These are phyloP conservation scores for Venusia cambrica DNA, from an alignment of 2,888 invertebrate species.

Conservation along the genomic window DNA sequence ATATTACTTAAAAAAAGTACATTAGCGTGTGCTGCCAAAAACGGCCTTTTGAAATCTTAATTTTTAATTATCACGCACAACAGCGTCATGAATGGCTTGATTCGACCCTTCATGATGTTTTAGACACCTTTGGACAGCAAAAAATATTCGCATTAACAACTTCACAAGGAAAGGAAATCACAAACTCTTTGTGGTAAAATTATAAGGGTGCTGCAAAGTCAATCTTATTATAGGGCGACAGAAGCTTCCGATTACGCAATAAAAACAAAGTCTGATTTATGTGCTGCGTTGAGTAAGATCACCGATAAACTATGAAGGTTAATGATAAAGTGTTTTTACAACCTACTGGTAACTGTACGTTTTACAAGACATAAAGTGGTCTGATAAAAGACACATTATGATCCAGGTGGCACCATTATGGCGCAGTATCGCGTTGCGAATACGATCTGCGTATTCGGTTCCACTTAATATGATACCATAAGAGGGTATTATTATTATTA, in stretches of 20 bases:
- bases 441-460: constrained; percentile 29
- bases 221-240: constrained; percentile 10
- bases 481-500: constrained; percentile 22
- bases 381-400: constrained; percentile 19
- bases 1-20: constrained; percentile 36
- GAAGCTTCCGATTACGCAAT: constrained; percentile 21
- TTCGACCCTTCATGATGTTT: constrained; percentile 52
- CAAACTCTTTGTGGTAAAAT: constrained; percentile 34
- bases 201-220: constrained; percentile 31
- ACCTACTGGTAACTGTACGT: constrained; percentile 5
- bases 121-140: constrained; percentile 62
- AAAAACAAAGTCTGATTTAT: constrained; percentile 13
- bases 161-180: constrained; percentile 31
- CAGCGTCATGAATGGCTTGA: constrained; percentile 48
- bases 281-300: constrained; percentile 14
- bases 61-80: constrained; percentile 63
- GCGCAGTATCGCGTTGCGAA: constrained; percentile 27
- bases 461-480: constrained; percentile 29
- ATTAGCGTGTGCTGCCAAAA: constrained; percentile 54
- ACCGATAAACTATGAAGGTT: constrained; percentile 25
- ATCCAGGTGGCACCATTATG: constrained; percentile 29
- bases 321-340: constrained; percentile 20
- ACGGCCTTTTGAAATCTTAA: constrained; percentile 48
- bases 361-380: constrained; percentile 12
- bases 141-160: constrained; percentile 47